Base-by-base conservation (phyloP, 2,888 invertebrate species). In the Eudasyphora cyanicolor region DNA sequence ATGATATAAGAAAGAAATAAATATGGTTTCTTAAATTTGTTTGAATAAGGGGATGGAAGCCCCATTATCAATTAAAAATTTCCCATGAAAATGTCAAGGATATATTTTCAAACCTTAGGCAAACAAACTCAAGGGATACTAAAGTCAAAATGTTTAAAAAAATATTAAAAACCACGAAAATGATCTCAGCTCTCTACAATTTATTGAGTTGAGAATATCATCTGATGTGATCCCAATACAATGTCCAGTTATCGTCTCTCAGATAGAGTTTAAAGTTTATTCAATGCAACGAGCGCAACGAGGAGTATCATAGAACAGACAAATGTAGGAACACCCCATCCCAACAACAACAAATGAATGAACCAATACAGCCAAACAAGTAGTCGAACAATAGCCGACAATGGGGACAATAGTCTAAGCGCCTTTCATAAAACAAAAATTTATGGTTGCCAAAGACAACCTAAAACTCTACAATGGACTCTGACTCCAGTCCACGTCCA, bases 341-440 rank as follows among this genome's bases (percentile, higher is more conserved):
- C 27, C 6, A 35, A 27, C 21, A 32, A 21, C 67, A 60, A 27
- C 49, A 64, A 19, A 19, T 6, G 1, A 62, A 29, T 49, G 19
- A 71, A 79, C 76, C 69, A 45, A 51, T 32, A 19, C 51, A 71
- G 32, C 17, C 21, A 49, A 54, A 71, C 32, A 17, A 38, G 27
- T 8, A 29, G 12, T 10, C 32, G 70, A 67, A 84, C 78, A 81
- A 84, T 76, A 81, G 75, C 78, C 81, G 70, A 60, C 78, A 81
- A 81, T 71, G 81, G 81, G 81, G 64, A 81, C 81, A 78, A 75
- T 60, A 76, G 78, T 78, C 84, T 78, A 81, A 84, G 84, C 81
- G 77, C 80, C 75, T 81, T 83, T 84, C 78, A 84, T 81, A 84
- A 81, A 84, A 78, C 76, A 84, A 71, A 78, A 84, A 84, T 84